Evolutionary conservation across 2,113 vertebrate species (phyloP), one percentile per base, ranked within the genome.

Genomic region (Spermophilus dauricus): DNA sequence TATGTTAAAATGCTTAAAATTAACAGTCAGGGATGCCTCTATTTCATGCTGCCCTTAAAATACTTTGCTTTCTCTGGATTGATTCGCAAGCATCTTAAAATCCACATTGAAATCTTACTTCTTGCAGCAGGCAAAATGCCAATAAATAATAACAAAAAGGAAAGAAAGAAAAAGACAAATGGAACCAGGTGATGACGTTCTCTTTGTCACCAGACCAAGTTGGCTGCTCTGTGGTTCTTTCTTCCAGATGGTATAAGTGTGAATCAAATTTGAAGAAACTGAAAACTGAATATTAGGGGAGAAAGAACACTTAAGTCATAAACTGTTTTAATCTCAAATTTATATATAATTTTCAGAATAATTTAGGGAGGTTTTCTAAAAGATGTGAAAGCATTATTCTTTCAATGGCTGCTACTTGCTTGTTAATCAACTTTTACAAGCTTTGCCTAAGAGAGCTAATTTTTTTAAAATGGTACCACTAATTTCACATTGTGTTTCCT

Each of bases 1-100:
- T 56, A 51, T 69, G 51, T 58, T 86, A 83, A 86, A 95, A 65
- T 94, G 20, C 61, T 97, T 56, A 94, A 83, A 85, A 96, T 97
- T 90, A 94, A 96, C 96, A 89, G 67, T 89, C 77, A 83, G 32
- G 45, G 58, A 90, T 75, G 30, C 32, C 81, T 37, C 88, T 26
- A n/a, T 58, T 86, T 93, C 58, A 17, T 89, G 24, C 75, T 86
- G 45, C 6, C 56, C 73, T 92, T 88, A 56, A 92, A 94, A 86
- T 63, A 72, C 18, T 91, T 88, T 72, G 39, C 56, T 16, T 76
- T 93, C 45, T 94, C 48, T 39, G 86, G 75, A 73, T 65, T 81
- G 93, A 67, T 63, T 97, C 73, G 80, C 73, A 77, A 48, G 61
- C 67, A 91, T 92, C 28, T 65, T 80, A 53, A 94, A 72, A 42